phyloP scores from a whole-genome alignment of 2,888 invertebrate genomes.

The Plagodis dolabraria region DNA sequence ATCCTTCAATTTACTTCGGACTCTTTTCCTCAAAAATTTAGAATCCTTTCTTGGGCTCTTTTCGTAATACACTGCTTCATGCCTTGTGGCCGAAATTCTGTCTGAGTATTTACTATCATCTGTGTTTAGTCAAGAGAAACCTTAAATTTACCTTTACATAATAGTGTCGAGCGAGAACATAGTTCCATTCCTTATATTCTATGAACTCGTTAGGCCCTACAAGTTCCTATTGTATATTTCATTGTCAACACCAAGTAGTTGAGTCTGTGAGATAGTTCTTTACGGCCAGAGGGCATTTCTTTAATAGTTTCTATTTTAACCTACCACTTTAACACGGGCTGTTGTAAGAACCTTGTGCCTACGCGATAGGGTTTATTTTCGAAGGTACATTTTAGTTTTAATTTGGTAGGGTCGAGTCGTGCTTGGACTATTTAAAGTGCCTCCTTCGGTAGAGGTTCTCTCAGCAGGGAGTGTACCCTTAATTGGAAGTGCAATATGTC shows the following conservation, averaged over 20 bases:
- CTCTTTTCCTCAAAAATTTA: no score
- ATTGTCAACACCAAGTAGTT: conserved; percentile 68
- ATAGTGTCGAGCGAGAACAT: neutral
- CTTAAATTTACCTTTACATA: neutral
- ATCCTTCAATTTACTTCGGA: no score
- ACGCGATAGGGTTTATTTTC: conserved; percentile 40
- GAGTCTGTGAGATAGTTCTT: conserved; percentile 67
- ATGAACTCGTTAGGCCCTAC: conserved; percentile 27
- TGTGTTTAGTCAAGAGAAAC: no score
- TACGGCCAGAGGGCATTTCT: conserved; percentile 67
- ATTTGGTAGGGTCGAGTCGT: conserved; percentile 68
- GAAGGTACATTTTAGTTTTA: conserved; percentile 23
- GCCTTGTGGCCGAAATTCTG: no score
- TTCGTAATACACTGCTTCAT: no score
- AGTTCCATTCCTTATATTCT: conserved; percentile 15
- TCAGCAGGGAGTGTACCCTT: conserved; percentile 78
- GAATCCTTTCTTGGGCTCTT: no score
- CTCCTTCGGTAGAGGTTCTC: conserved; percentile 69
- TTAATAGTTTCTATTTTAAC: conserved; percentile 69
- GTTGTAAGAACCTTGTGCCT: conserved; percentile 35
- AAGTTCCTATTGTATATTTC: conserved; percentile 57
- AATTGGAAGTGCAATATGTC: conserved; percentile 82
- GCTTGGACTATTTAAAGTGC: conserved; percentile 74
- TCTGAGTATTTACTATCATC: no score
- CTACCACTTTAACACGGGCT: conserved; percentile 45